Evolutionary conservation across 2,797 vertebrate species (phyloP).

Genomic region (Euthynnus affinis): DNA sequence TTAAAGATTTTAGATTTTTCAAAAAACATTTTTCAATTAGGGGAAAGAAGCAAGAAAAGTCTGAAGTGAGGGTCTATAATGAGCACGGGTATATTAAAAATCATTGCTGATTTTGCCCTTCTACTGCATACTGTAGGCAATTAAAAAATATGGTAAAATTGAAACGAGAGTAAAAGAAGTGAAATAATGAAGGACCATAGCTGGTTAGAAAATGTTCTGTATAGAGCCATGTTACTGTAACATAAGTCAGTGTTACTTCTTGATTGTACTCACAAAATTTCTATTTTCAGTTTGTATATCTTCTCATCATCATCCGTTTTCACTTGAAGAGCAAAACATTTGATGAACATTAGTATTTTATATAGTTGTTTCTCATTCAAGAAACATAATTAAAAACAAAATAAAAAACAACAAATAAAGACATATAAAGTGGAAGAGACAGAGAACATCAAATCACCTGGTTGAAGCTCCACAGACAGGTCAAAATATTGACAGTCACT

Average conservation of each 20-base stretch:
- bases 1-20: too few relatives aligned
- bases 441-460: conserved; percentile 39
- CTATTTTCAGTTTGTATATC: conserved; percentile 60
- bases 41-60: too few relatives aligned
- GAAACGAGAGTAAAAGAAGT: neutral
- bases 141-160: neutral
- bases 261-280: conserved; percentile 69
- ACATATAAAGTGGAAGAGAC: neutral
- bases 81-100: too few relatives aligned
- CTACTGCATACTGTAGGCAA: too few relatives aligned
- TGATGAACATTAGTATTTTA: neutral
- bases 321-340: conserved; percentile 33
- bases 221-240: neutral
- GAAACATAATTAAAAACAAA: neutral
- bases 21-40: too few relatives aligned
- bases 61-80: too few relatives aligned
- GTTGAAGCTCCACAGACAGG: conserved; percentile 75
- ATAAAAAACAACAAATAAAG: neutral
- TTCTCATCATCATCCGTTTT: neutral
- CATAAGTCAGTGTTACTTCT: neutral
- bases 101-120: too few relatives aligned
- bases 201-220: neutral
- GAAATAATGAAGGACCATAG: neutral
- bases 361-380: neutral
- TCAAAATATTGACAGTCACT: conserved; percentile 86